Evolutionary conservation across 2,888 invertebrate species (phyloP).

Genomic region (Amiota minor): DNA sequence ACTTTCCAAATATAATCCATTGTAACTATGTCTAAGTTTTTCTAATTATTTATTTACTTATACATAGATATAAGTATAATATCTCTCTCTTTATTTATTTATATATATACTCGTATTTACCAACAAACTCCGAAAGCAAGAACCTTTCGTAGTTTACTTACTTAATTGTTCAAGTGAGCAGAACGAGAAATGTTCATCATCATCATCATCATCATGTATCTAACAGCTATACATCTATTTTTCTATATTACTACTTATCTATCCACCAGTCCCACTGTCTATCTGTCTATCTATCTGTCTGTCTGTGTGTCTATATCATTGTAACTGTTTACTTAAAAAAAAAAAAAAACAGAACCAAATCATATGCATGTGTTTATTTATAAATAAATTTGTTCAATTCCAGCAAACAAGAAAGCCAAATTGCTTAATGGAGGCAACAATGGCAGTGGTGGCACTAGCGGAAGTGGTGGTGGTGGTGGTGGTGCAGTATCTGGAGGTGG

Average conservation of each 20-base stretch:
- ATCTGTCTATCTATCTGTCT: background rate
- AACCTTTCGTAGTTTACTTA: background rate
- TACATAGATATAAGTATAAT: no score
- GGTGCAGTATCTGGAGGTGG: background rate
- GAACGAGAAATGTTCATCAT: background rate
- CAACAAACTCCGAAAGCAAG: conserved; percentile 7
- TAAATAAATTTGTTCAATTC: conserved; percentile 74
- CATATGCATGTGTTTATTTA: conserved; percentile 38
- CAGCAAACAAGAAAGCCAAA: conserved; percentile 75
- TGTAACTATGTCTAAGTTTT: no score
- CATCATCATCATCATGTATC: background rate
- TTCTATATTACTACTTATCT: no score
- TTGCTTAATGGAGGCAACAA: conserved; percentile 68
- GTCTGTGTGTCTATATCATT: background rate
- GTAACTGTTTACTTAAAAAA: background rate
- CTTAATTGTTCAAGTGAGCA: conserved; percentile 7
- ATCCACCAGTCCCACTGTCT: no score
- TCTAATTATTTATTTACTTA: no score
- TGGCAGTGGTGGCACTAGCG: conserved; percentile 29
- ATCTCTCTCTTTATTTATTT: no score
- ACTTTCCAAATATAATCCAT: no score
- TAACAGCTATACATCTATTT: background rate
- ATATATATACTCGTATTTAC: background rate
- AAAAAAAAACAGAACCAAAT: background rate
- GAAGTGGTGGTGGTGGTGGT: conserved; percentile 36